A percentile compares a stretch with the other conserved stretches of the same genome.
These are phyloP conservation scores for Euwallacea similis DNA, from an alignment of 1,140 invertebrate genomes.

Conservation along the genomic window DNA sequence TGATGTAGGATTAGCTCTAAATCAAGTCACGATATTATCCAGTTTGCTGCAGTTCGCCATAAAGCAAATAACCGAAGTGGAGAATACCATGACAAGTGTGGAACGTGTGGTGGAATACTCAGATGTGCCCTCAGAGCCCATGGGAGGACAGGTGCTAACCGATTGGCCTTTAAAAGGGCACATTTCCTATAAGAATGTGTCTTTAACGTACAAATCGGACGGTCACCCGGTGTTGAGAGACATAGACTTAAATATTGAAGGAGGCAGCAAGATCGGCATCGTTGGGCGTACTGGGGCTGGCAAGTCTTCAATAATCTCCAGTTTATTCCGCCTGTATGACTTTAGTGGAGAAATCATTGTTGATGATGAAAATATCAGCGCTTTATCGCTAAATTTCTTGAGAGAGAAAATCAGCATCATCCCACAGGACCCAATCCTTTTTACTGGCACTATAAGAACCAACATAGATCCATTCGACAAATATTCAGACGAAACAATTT, in stretches of 20 bases:
- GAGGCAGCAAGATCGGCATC: conserved; percentile 61
- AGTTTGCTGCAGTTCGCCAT: conserved; percentile 63
- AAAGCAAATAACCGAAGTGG: conserved; percentile 63
- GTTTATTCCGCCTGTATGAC: conserved; percentile 71
- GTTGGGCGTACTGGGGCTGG: conserved; percentile 58
- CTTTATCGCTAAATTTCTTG: conserved; percentile 62
- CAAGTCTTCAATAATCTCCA: conserved; percentile 76
- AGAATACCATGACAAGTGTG: conserved; percentile 80
- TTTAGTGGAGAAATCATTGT: conserved; percentile 64
- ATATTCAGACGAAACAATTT: conserved; percentile 55
- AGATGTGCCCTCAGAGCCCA: conserved; percentile 57
- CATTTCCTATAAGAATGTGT: conserved; percentile 69
- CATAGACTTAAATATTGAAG: conserved; percentile 62
- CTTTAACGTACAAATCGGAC: conserved; percentile 63
- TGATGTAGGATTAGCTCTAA: conserved; percentile 63
- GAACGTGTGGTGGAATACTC: conserved; percentile 74
- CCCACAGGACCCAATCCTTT: conserved; percentile 77
- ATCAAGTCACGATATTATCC: conserved; percentile 19
- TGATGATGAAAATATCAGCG: conserved; percentile 64
- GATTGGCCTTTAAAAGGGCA: conserved; percentile 74
- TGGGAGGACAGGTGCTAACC: conserved; percentile 49
- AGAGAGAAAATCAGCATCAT: conserved; percentile 69
- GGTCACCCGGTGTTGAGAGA: conserved; percentile 67
- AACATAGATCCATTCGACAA: conserved; percentile 62
- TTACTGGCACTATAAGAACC: conserved; percentile 59